A percentile compares a stretch with the other conserved stretches of the same genome.
Conservation (phyloP, 2,888 invertebrate species). For the Clepsis dumicolana region DNA sequence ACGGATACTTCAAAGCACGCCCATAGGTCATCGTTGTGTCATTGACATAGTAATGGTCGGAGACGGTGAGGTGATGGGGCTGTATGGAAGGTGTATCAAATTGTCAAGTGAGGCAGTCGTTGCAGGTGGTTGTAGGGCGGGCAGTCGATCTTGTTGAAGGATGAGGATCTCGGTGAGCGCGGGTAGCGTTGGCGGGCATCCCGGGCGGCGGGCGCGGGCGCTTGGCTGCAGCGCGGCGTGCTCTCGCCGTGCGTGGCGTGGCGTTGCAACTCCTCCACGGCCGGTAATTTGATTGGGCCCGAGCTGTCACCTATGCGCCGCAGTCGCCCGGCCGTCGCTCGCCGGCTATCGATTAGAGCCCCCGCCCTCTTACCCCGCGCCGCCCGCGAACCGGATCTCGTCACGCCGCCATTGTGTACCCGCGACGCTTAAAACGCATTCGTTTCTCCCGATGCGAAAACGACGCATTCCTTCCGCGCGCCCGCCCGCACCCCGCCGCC, state of each 20-base stretch:
- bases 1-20: not conserved
- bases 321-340: conserved; percentile 85
- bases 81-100: not conserved
- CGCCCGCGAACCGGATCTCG: conserved; percentile 86
- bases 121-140: not conserved
- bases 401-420: conserved; percentile 86
- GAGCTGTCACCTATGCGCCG: conserved; percentile 86
- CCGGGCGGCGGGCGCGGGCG: conserved; percentile 51
- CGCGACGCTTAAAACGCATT: conserved; percentile 86
- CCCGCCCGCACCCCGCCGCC: conserved; percentile 71
- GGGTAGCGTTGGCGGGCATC: conserved; percentile 51
- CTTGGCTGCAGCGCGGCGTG: conserved; percentile 47
- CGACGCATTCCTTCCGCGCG: conserved; percentile 86
- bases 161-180: conserved; percentile 47
- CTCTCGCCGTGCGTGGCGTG: conserved; percentile 71
- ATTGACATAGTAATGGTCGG: not conserved
- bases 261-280: conserved; percentile 77
- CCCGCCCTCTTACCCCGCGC: conserved; percentile 75
- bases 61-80: not conserved
- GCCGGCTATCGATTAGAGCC: conserved; percentile 86
- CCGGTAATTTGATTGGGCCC: conserved; percentile 85
- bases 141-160: not conserved
- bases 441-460: conserved; percentile 87
- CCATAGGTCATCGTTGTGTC: not conserved
- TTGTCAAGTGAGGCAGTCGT: not conserved